phyloP scores from a whole-genome alignment of 2,797 vertebrate genomes.

The Pangasius mekongensis region DNA sequence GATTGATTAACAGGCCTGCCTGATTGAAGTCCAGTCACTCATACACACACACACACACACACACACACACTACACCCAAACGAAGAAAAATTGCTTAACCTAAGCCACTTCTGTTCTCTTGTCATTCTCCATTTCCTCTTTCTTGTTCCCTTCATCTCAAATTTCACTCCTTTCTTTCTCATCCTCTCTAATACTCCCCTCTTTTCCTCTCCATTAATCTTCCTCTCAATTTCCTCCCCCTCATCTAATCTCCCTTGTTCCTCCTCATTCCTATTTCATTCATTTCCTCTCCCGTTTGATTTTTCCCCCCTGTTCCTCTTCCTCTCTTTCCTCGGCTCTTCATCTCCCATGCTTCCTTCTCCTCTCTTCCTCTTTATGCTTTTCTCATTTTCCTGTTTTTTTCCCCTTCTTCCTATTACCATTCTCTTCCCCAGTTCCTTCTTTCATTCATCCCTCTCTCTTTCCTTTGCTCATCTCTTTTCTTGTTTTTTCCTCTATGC shows the following conservation, averaged over 20 bases:
- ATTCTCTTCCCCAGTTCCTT: background rate
- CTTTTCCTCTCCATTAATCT: slow-evolving; percentile 4
- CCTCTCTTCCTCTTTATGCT: background rate
- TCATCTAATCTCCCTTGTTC: background rate
- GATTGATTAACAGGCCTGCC: background rate
- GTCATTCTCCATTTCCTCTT: background rate
- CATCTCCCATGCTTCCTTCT: background rate
- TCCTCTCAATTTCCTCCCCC: background rate
- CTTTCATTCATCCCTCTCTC: background rate
- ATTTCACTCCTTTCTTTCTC: slow-evolving; percentile 8
- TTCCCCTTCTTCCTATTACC: background rate
- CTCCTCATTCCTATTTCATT: background rate
- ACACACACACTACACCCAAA: background rate
- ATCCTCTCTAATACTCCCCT: background rate
- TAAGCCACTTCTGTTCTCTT: background rate
- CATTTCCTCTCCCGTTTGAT: background rate
- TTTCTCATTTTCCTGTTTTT: background rate
- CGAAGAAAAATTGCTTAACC: background rate
- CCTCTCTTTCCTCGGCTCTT: background rate
- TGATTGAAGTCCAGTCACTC: background rate
- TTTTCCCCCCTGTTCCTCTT: background rate
- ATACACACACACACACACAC: background rate
- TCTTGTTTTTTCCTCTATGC: background rate
- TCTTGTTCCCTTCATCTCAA: background rate
- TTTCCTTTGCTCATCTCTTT: background rate